These are phyloP conservation scores for Blennius ocellaris DNA, from an alignment of 2,113 vertebrate genomes.

Conservation along the genomic window DNA sequence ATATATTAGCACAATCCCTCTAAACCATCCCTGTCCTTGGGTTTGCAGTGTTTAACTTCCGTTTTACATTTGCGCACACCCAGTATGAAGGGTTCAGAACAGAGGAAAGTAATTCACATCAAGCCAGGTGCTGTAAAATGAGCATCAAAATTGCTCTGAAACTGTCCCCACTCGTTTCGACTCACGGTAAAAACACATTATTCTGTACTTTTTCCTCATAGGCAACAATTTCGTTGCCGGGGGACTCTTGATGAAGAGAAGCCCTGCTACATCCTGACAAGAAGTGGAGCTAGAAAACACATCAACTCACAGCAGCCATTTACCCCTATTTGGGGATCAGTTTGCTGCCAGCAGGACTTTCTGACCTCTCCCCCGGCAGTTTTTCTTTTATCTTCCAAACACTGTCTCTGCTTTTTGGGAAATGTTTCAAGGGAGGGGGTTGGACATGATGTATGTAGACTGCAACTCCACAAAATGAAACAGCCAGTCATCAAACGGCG, in stretches of 20 bases:
- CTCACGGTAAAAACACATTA: background rate
- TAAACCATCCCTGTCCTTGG: conserved; percentile 48
- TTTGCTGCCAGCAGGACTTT: conserved; percentile 20
- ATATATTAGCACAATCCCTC: conserved; percentile 20
- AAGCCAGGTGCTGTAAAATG: background rate
- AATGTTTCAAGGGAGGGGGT: conserved; percentile 14
- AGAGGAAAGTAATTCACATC: background rate
- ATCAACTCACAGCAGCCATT: conserved; percentile 28
- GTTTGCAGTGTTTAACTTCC: conserved; percentile 7
- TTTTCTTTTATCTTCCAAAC: conserved; percentile 46
- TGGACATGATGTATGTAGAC: conserved; percentile 39
- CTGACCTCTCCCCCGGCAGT: conserved; percentile 30
- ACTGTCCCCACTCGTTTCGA: no score
- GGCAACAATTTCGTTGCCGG: background rate
- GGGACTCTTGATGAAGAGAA: conserved; percentile 4
- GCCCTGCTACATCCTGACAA: conserved; percentile 10
- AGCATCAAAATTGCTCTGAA: no score
- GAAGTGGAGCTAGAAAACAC: background rate
- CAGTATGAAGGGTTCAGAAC: background rate
- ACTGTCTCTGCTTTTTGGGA: conserved; percentile 18
- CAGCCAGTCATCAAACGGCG: conserved; percentile 11
- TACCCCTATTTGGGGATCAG: conserved; percentile 12
- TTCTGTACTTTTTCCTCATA: background rate
- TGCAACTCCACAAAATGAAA: conserved; percentile 38
- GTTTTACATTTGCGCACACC: background rate